These are phyloP conservation scores for Pristis pectinata DNA, from an alignment of 2,797 vertebrate species.

Conservation along the genomic window DNA sequence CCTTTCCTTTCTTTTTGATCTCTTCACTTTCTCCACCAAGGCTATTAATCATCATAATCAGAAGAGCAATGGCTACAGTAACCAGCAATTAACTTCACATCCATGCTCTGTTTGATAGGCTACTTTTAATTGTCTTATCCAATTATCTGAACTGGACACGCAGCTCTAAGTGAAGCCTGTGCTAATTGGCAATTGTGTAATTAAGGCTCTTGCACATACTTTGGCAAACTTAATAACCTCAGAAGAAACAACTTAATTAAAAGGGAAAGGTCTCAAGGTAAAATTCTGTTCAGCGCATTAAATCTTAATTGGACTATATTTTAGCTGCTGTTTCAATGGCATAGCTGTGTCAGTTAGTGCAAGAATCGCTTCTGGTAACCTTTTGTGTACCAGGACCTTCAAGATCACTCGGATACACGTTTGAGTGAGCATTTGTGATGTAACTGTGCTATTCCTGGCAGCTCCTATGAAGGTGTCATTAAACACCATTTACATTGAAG, in stretches of 20 bases:
- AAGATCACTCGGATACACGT: background rate
- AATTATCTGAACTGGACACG: conserved; percentile 55
- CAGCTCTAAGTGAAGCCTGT: conserved; percentile 44
- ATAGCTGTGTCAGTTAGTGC: background rate
- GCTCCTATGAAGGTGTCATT: background rate
- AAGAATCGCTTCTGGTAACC: background rate
- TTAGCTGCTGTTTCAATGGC: conserved; percentile 25
- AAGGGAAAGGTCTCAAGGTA: conserved; percentile 41
- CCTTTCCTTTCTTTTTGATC: conserved; percentile 45
- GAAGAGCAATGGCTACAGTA: conserved; percentile 52
- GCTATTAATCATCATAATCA: conserved; percentile 56
- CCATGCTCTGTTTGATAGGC: conserved; percentile 51
- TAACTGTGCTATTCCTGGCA: background rate
- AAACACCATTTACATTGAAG: background rate
- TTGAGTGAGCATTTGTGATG: background rate
- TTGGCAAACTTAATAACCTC: conserved; percentile 72
- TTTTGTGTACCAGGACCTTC: background rate
- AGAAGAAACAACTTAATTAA: conserved; percentile 54
- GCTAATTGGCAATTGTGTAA: conserved; percentile 60
- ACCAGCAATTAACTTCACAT: conserved; percentile 71
- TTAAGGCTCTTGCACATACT: conserved; percentile 74
- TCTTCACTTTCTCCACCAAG: conserved; percentile 46
- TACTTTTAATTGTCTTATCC: conserved; percentile 51
- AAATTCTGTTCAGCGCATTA: conserved; percentile 47
- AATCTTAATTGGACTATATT: conserved; percentile 52